Evolutionary conservation across 2,888 invertebrate genomes (phyloP), one percentile per base, ranked within the genome.

Genomic region (Dynastes tityus): DNA sequence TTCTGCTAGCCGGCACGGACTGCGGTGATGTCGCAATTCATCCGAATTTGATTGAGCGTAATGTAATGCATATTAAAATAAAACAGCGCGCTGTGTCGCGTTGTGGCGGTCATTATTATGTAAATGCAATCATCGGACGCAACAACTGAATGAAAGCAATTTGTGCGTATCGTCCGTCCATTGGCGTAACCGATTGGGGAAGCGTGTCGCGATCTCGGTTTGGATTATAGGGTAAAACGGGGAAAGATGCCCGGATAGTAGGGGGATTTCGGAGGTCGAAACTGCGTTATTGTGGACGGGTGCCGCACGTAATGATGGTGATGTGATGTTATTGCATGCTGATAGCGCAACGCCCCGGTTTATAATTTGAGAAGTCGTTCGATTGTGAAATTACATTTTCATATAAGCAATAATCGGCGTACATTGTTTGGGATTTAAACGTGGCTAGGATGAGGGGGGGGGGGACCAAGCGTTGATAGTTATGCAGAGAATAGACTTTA

Each of bases 361-460:
- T 76, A 58, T 76, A 70, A 73, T 64, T 40, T 67, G 65, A 49
- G 70, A 49, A 78, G 65, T 64, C 82, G 82, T 80, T 82, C 82
- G 79, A 74, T 79, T 81, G 81, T 83, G 83, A 83, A 83, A 84
- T 84, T 84, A 81, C 82, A 80, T 82, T 84, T 82, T 82, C 82
- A 83, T 16, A 53, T 83, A 82, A 82, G 83, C 80, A 81, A 80
- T 83, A 78, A 81, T 70, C 76, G 81, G 37, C 22, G 61, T 22
- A 29, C 22, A 61, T 61, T 61, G 29, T 61, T 53, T 53, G 6
- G 53, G n/a, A 53, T 40, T 40, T 40, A 40, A 13, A 65, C 16
- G 65, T 16, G 13, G 6, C 16, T n/a, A 2, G 11, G 32, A 5
- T 37, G 45, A 45, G 6, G 11, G 9, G 45, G 9, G 45, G 8